Evolutionary conservation across 1,140 invertebrate genomes (phyloP), one percentile per base, ranked within the genome.

Genomic region (Hylyphantes graminicola): DNA sequence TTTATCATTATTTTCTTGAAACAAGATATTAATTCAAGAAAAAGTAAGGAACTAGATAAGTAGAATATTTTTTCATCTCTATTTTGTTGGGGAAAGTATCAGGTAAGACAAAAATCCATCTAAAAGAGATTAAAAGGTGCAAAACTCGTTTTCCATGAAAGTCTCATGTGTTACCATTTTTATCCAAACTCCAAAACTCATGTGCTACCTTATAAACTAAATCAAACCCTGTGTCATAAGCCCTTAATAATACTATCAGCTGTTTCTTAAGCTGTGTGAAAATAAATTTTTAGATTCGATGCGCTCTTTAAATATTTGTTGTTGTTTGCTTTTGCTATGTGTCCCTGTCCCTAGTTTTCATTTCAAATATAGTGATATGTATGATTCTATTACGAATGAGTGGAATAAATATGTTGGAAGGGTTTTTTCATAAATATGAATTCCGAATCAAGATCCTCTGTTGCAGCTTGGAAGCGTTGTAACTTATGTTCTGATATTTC

Each of bases 391-490:
- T 59, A 21, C 53, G 54, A 59, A 74, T 74, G 72, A 55, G 10
- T 21, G 54, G 54, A 53, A 57, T 19, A 55, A 57, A 74, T 57
- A 57, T 74, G 54, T 74, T 74, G 35, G 19, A n/a, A 77, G 12
- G 13, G 10, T n/a, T 51, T 77, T 65, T 64, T 77, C 15, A n/a
- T 77, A 74, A 83, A n/a, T 83, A 85, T 85, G 82, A 85, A 77
- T 12, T 73, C 76, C 12, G 63, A 73, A 54, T 50, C 72, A 57
- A 75, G 73, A 57, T 83, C 64, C 12, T 79, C 75, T 63, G 76
- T 76, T 59, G 77, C 82, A 50, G 73, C 86, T 59, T 87, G 87
- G 87, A 87, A 86, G 57, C 77, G 78, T 59, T 87, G 87, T 64
- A 72, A 82, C 7, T 48, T 87, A 12, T 87, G 87, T 86, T 15